Evolutionary conservation across 2,797 vertebrate species (phyloP).

Genomic region (Syngnathus acus): DNA sequence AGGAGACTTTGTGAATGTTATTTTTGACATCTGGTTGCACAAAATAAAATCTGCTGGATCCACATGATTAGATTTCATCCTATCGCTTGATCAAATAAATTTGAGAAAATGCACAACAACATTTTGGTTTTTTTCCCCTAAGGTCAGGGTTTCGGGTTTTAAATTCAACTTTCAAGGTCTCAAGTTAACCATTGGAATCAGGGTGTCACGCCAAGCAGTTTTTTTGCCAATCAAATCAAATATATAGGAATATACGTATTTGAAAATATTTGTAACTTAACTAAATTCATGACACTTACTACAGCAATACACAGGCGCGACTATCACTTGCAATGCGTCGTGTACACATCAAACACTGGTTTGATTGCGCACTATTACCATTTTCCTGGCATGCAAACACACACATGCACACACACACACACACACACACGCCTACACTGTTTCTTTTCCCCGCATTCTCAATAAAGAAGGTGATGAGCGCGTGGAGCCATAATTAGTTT

Average conservation of each 20-base stretch:
- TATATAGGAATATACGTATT: background rate
- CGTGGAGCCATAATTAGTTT: constrained; percentile 84
- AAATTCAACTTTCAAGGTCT: no score
- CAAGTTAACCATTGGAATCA: no score
- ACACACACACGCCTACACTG: constrained; percentile 34
- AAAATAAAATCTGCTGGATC: no score
- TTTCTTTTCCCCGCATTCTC: constrained; percentile 60
- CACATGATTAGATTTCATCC: no score
- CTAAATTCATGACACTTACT: background rate
- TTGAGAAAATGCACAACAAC: no score
- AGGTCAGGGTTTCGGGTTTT: no score
- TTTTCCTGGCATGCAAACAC: constrained; percentile 20
- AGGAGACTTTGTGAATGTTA: no score
- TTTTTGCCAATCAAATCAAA: background rate
- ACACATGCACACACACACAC: background rate
- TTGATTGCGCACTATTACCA: constrained; percentile 29
- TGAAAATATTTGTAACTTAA: background rate
- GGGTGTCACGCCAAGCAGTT: no score
- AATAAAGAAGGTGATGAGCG: constrained; percentile 79
- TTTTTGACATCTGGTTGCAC: no score
- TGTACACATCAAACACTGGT: background rate
- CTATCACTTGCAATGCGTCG: background rate
- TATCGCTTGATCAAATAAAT: no score
- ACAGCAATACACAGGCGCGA: background rate
- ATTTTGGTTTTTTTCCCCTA: no score